These are phyloP conservation scores for Euglossa dilemma DNA, from an alignment of 1,140 invertebrate species.

Conservation along the genomic window DNA sequence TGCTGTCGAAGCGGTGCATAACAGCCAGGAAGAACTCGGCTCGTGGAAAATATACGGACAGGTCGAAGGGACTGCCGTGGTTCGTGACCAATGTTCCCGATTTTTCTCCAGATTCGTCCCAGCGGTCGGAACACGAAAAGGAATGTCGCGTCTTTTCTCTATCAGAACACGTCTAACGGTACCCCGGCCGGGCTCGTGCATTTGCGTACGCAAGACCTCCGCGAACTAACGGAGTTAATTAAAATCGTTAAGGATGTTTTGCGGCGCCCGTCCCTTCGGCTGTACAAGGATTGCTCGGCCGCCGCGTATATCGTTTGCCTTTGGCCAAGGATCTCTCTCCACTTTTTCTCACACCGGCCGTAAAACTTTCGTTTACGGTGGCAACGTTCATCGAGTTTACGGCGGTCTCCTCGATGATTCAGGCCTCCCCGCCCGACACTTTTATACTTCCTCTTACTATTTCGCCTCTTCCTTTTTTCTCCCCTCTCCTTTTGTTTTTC, in stretches of 20 bases:
- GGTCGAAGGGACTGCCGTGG: constrained; percentile 16
- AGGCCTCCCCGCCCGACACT: too few species aligned
- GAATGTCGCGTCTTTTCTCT: constrained; percentile 60
- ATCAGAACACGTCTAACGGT: constrained; percentile 65
- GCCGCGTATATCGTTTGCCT: constrained; percentile 10
- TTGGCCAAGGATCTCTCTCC: constrained; percentile 7
- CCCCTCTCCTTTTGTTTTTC: too few species aligned
- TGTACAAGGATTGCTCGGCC: constrained; percentile 45
- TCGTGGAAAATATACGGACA: constrained; percentile 14
- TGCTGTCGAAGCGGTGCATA: neutral
- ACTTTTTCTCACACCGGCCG: constrained; percentile 18
- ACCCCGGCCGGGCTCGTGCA: constrained; percentile 50
- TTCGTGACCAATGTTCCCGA: constrained; percentile 44
- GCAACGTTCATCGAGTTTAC: neutral
- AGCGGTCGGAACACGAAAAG: constrained; percentile 34
- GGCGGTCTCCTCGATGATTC: neutral
- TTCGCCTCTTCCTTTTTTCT: neutral
- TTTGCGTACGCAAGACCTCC: constrained; percentile 63
- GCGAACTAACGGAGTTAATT: constrained; percentile 70
- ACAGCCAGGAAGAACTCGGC: constrained; percentile 6
- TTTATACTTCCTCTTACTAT: neutral
- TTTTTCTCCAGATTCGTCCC: constrained; percentile 53
- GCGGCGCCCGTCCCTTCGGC: constrained; percentile 54
- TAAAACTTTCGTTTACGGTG: constrained; percentile 2
- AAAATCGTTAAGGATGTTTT: constrained; percentile 70